These are phyloP conservation scores for Poecilobothrus nobilitatus DNA, from an alignment of 2,888 invertebrate genomes.

Conservation along the genomic window DNA sequence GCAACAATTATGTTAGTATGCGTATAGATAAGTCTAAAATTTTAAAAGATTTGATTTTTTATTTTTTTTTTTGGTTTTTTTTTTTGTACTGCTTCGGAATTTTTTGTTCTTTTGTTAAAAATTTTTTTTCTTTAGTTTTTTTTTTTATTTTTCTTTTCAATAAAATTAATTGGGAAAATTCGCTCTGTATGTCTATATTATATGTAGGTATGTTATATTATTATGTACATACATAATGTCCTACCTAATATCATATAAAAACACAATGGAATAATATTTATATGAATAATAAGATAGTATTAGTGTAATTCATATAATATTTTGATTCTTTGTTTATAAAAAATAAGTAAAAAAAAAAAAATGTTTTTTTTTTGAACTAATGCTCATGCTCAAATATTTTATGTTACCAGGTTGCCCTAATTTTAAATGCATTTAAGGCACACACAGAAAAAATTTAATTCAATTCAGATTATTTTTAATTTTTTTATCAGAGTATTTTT, in stretches of 20 bases:
- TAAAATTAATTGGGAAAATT: neutral
- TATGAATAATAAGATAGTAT: neutral
- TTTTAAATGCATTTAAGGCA: neutral
- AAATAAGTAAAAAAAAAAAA: neutral
- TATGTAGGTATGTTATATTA: too few relatives aligned
- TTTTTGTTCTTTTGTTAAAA: too few relatives aligned
- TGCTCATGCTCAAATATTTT: conserved; percentile 12
- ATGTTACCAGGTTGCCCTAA: conserved; percentile 12
- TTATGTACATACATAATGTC: neutral
- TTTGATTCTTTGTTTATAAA: neutral
- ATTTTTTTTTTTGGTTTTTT: too few relatives aligned
- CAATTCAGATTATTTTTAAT: too few relatives aligned
- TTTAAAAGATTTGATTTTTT: too few relatives aligned
- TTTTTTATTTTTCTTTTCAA: too few relatives aligned
- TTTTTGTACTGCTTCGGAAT: too few relatives aligned
- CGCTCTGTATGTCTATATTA: neutral
- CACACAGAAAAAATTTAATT: neutral
- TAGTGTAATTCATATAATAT: neutral
- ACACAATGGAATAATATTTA: neutral
- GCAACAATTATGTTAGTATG: too few relatives aligned
- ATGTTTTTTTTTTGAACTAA: neutral
- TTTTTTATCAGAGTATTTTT: too few relatives aligned
- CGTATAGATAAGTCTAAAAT: too few relatives aligned
- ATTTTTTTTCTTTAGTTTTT: too few relatives aligned
- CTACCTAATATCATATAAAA: neutral